Percentiles rank a stretch among this genome's conserved stretches.
Evolutionary conservation across 2,113 vertebrate genomes (phyloP).

Genomic region (Daboia siamensis): DNA sequence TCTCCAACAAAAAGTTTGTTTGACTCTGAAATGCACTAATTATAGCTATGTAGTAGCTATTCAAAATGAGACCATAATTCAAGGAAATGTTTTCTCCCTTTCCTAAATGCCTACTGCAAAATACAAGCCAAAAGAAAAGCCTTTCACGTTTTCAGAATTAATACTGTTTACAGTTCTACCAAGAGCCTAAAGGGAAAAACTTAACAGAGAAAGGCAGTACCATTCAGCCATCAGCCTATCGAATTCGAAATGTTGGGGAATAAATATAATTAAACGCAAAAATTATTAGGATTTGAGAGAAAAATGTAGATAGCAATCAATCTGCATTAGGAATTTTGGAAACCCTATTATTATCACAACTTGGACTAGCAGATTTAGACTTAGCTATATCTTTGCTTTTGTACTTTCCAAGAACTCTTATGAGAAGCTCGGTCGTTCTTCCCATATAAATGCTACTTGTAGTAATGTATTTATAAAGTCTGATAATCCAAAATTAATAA

Average conservation of each 20-base stretch:
- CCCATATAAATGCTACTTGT: neutral
- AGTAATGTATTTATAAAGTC: neutral
- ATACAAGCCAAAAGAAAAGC: neutral
- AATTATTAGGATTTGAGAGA: neutral
- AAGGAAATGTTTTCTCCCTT: neutral
- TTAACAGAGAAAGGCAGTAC: neutral
- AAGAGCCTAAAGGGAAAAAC: neutral
- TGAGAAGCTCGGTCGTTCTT: neutral
- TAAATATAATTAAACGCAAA: neutral
- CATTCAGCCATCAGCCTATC: neutral
- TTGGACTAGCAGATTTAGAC: neutral
- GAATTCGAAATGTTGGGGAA: neutral
- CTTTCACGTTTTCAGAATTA: neutral
- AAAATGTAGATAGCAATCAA: neutral
- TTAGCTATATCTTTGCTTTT: neutral
- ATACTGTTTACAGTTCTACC: neutral
- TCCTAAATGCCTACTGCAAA: conserved; percentile 1
- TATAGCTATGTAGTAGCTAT: neutral
- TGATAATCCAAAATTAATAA: neutral
- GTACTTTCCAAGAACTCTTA: neutral
- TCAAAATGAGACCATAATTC: neutral
- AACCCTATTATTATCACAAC: neutral
- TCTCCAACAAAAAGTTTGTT: neutral
- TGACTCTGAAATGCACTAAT: neutral
- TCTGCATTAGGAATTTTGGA: neutral